These are phyloP conservation scores for Alces alces DNA, from an alignment of 2,113 vertebrate species.

Conservation along the genomic window DNA sequence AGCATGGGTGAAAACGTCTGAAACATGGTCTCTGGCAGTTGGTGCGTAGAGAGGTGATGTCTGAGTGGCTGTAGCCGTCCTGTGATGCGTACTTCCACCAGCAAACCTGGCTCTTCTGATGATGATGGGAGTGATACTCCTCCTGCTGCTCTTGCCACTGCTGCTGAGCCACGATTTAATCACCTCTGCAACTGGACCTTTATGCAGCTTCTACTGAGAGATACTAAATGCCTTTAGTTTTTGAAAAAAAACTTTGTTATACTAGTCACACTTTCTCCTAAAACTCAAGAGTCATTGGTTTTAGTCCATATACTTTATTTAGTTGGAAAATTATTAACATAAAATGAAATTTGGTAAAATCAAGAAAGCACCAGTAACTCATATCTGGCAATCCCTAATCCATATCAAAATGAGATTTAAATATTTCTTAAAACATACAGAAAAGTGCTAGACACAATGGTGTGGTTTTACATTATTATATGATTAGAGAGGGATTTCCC, in stretches of 20 bases:
- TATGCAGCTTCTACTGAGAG: background rate
- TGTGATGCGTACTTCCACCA: accelerated
- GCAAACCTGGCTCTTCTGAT: background rate
- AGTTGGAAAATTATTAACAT: background rate
- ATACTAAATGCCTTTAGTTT: background rate
- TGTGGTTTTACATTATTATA: background rate
- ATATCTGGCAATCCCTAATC: background rate
- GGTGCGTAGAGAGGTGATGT: accelerated
- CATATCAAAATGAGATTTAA: background rate
- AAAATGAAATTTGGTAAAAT: background rate
- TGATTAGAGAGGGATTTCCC: background rate
- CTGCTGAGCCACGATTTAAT: background rate
- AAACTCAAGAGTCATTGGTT: background rate
- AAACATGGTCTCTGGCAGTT: background rate
- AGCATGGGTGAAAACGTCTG: background rate
- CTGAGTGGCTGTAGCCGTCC: background rate
- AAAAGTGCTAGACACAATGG: background rate
- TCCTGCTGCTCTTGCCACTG: background rate
- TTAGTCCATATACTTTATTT: background rate
- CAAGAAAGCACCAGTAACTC: background rate
- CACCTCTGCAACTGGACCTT: background rate
- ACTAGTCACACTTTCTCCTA: background rate
- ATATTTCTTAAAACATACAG: background rate
- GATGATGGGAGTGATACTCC: background rate
- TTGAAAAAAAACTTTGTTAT: background rate